Conservation (phyloP, 2,888 invertebrate species). For the Sialis lutaria region DNA sequence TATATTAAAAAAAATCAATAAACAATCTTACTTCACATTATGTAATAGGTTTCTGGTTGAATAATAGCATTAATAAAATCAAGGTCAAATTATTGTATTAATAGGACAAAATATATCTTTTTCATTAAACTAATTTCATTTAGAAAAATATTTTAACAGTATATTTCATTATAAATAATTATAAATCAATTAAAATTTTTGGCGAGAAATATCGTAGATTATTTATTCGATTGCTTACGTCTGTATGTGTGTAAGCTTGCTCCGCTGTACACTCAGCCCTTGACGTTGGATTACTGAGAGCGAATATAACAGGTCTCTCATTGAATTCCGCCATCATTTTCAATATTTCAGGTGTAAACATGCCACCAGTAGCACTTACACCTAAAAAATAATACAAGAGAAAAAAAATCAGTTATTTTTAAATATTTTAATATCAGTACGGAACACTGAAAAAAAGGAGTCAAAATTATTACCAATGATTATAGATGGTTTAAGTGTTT, state of each 20-base stretch:
- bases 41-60: too few relatives aligned
- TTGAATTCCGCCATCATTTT: slow-evolving; percentile 73
- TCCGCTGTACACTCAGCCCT: slow-evolving; percentile 98
- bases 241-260: slow-evolving; percentile 77
- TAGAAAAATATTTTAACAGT: too few relatives aligned
- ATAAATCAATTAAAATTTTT: too few relatives aligned
- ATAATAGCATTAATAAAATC: too few relatives aligned
- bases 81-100: too few relatives aligned
- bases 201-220: too few relatives aligned
- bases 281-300: slow-evolving; percentile 93
- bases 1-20: background rate
- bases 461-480: slow-evolving; percentile 55
- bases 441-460: background rate
- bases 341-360: slow-evolving; percentile 78
- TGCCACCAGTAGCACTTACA: slow-evolving; percentile 80
- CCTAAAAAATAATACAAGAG: slow-evolving; percentile 32
- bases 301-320: slow-evolving; percentile 85
- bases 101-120: too few relatives aligned
- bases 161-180: too few relatives aligned
- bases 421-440: background rate
- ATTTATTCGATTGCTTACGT: slow-evolving; percentile 34
- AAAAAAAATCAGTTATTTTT: background rate
- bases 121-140: too few relatives aligned
- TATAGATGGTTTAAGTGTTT: slow-evolving; percentile 69
- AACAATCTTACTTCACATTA: background rate